A percentile compares a stretch with the other conserved stretches of the same genome.
Evolutionary conservation across 2,113 vertebrate genomes (phyloP).

Genomic region (Gracilinanus agilis): DNA sequence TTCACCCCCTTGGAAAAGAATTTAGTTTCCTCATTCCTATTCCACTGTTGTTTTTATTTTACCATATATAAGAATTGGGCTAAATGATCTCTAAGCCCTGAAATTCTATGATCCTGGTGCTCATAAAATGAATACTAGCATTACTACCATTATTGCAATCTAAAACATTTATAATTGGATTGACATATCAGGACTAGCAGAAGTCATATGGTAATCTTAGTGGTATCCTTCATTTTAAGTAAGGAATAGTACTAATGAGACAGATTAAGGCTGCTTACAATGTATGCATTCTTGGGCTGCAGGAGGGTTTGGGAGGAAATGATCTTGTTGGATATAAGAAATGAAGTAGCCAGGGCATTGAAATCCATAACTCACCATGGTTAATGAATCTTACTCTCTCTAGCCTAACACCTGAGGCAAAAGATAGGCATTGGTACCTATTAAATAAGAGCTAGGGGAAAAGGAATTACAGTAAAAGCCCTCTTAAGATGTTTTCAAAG

Average conservation of each 20-base stretch:
- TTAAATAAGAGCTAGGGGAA: constrained; percentile 79
- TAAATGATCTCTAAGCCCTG: constrained; percentile 44
- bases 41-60: constrained; percentile 16
- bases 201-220: constrained; percentile 76
- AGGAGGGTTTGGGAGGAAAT: constrained; percentile 68
- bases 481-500: constrained; percentile 82
- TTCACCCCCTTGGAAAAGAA: constrained; percentile 8
- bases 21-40: not conserved
- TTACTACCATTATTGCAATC: constrained; percentile 41
- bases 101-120: constrained; percentile 37
- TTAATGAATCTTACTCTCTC: constrained; percentile 81
- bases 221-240: constrained; percentile 67
- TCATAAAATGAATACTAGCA: constrained; percentile 47
- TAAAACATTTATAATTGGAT: constrained; percentile 52
- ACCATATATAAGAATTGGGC: constrained; percentile 50
- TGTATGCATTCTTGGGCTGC: constrained; percentile 74
- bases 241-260: constrained; percentile 73
- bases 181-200: constrained; percentile 61
- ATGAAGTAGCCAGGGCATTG: constrained; percentile 80
- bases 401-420: constrained; percentile 79
- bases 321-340: constrained; percentile 80
- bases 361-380: constrained; percentile 81
- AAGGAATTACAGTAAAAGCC: constrained; percentile 80
- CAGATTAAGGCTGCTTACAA: constrained; percentile 78
- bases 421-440: constrained; percentile 79